Base-by-base conservation (phyloP, 1,140 invertebrate genomes). In the Steinernema feltiae region DNA sequence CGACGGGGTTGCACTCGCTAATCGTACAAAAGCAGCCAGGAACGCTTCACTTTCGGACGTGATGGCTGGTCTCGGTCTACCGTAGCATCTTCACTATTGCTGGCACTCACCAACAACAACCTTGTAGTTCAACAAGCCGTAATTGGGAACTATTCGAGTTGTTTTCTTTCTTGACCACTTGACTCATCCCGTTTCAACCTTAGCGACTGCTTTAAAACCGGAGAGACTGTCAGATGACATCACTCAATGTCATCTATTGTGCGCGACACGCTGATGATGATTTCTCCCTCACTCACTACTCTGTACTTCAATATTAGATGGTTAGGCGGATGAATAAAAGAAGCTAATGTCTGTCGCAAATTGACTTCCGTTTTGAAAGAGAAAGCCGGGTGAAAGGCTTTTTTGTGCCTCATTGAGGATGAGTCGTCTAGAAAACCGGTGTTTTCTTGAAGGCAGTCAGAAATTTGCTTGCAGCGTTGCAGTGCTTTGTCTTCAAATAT, bases 1-100 rank as follows among this genome's bases (percentile, higher is more conserved):
- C 17, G 72, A 81, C 41, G 69, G 72, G 21, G 77, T 79, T 32
- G 32, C 70, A 7, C n/a, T 78, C 46, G 78, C 78, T 29, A 79
- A 79, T 70, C 70, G 73, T 32, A 78, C 75, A 24, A 78, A 73
- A 30, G 32, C 63, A 27, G 71, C 79, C 53, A 63, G 53, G 53
- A 63, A 63, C 53, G 12, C 53, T 3, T 63, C 53, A 21, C 24
- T 63, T 3, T 17, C 53, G 2, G 53, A 63, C 24, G 53, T 63
- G 15, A 21, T 63, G 7, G 53, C 53, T 27, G 53, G 53, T 63
- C 53, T 63, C 53, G 24, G 53, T 63, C 24, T 63, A 27, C 53
- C 53, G 24, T 63, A 63, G 24, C 53, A 7, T 63, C 53, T 27
- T 27, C 24, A 3, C 53, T n/a, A 27, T 63, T 63, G 12, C 24